Percentiles rank a stretch among this genome's conserved stretches.
phyloP scores from a whole-genome alignment of 2,888 invertebrate genomes.

The Therioaphis trifolii region DNA sequence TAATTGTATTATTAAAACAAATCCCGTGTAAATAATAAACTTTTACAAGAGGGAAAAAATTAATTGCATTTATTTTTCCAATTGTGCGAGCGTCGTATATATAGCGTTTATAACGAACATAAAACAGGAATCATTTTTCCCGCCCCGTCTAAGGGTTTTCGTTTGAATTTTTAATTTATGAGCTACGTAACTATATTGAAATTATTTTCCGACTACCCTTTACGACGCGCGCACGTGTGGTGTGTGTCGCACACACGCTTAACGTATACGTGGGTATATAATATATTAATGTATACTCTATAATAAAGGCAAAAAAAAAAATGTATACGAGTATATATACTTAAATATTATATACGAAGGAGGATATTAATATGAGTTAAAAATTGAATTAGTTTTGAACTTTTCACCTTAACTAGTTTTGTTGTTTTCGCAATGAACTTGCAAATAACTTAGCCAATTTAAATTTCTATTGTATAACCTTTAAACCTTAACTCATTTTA shows the following conservation, averaged over 20 bases:
- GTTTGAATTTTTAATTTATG: neutral
- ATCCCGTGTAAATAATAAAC: neutral
- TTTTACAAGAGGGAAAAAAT: neutral
- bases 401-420: no score
- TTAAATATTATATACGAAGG: no score
- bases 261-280: no score
- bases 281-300: no score
- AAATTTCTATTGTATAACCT: no score
- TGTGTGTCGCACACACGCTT: neutral
- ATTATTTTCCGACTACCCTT: neutral
- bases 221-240: neutral
- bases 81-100: neutral
- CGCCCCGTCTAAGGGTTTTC: neutral
- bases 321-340: no score
- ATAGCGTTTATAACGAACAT: neutral
- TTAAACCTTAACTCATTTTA: no score
- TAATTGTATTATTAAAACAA: neutral
- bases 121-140: neutral
- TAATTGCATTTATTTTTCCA: neutral
- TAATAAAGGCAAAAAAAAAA: no score
- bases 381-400: no score
- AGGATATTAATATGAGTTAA: no score
- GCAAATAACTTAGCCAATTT: no score
- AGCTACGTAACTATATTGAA: neutral
- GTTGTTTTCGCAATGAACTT: no score